Percentiles rank a stretch among this genome's conserved stretches.
phyloP scores from a whole-genome alignment of 1,140 invertebrate species.

The Andricus grossulariae region DNA sequence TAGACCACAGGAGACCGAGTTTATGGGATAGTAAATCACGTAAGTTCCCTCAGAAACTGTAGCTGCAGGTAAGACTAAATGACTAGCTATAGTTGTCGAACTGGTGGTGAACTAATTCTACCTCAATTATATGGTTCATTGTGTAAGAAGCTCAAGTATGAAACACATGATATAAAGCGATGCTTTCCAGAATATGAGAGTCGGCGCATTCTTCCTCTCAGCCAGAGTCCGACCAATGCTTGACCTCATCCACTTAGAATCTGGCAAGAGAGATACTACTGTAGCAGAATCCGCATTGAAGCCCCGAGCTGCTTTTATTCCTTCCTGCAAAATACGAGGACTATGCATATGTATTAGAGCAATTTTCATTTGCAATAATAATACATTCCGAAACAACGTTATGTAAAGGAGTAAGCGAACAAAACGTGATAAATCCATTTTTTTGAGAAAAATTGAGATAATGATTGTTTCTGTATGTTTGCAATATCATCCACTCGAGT shows the following conservation, averaged over 20 bases:
- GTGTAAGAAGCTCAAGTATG: slow-evolving; percentile 8
- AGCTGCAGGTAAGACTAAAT: slow-evolving; percentile 9
- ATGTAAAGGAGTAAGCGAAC: background rate
- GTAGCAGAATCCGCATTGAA: slow-evolving; percentile 27
- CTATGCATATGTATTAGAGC: slow-evolving; percentile 24
- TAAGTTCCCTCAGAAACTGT: background rate
- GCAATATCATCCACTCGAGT: no score
- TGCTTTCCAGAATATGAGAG: slow-evolving; percentile 26
- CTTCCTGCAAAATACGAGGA: slow-evolving; percentile 21
- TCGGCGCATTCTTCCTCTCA: slow-evolving; percentile 15
- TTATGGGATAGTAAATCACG: background rate
- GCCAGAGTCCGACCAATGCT: slow-evolving; percentile 3
- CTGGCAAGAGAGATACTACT: slow-evolving; percentile 12
- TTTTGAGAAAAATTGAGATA: no score
- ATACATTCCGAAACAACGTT: slow-evolving; percentile 15
- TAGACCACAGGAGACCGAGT: no score
- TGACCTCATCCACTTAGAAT: slow-evolving; percentile 26
- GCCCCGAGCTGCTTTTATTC: slow-evolving; percentile 30
- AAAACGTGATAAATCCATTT: no score
- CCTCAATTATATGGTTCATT: slow-evolving; percentile 26
- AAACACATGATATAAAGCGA: slow-evolving; percentile 13
- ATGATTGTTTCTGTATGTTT: no score
- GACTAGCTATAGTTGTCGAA: slow-evolving; percentile 11
- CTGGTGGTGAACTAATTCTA: slow-evolving; percentile 8
- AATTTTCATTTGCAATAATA: slow-evolving; percentile 27